These are phyloP conservation scores for Hirtodrosophila trivittata DNA, from an alignment of 2,888 invertebrate species.

Conservation along the genomic window DNA sequence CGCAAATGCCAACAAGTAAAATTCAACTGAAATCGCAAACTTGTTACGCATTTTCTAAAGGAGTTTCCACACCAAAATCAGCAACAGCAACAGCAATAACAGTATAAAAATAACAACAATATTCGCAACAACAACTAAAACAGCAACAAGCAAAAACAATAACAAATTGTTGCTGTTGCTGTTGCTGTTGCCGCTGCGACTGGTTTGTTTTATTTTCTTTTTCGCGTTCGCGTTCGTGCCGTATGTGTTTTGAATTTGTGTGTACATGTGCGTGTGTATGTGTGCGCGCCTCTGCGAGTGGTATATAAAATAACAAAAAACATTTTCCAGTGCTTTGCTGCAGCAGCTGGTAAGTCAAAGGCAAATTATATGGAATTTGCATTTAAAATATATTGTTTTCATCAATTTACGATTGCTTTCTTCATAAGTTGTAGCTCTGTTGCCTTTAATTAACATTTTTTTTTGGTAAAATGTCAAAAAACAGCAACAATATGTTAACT, in stretches of 20 bases:
- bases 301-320: conserved; percentile 45
- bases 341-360: conserved; percentile 53
- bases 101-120: conserved; percentile 3
- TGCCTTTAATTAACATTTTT: conserved; percentile 35
- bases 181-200: conserved; percentile 5
- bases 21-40: conserved; percentile 35
- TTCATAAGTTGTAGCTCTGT: conserved; percentile 3
- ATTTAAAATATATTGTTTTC: conserved; percentile 29
- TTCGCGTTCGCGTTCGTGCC: conserved; percentile 40
- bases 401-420: conserved; percentile 5
- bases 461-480: conserved; percentile 48
- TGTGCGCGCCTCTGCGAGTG: conserved; percentile 13
- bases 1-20: conserved; percentile 52
- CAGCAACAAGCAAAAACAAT: conserved; percentile 48
- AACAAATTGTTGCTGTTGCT: conserved; percentile 58
- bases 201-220: conserved; percentile 36
- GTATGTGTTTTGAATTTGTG: conserved; percentile 35
- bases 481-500: conserved; percentile 73
- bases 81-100: conserved; percentile 10
- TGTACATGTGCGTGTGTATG: conserved; percentile 24
- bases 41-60: conserved; percentile 59
- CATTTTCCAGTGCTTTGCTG: conserved; percentile 26
- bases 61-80: conserved; percentile 21
- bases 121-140: conserved; percentile 7
- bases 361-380: conserved; percentile 23